Percentiles rank a stretch among this genome's conserved stretches.
These are phyloP conservation scores for Agrenia bidenticulata DNA, from an alignment of 2,888 invertebrate species.

Conservation along the genomic window DNA sequence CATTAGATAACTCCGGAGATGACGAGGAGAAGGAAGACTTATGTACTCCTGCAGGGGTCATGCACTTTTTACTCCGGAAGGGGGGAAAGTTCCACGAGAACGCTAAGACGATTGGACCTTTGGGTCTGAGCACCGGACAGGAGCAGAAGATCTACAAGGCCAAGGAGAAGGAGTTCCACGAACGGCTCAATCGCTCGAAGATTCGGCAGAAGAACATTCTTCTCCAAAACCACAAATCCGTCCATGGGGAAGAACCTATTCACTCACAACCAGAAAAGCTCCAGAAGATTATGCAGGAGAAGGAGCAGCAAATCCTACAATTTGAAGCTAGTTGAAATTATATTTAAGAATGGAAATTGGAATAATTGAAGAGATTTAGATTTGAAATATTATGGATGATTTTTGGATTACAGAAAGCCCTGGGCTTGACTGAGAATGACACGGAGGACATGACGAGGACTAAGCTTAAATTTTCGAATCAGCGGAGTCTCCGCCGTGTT, in stretches of 20 bases:
- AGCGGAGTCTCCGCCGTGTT: neutral
- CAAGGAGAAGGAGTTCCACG: neutral
- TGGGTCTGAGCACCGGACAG: neutral
- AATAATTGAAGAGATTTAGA: neutral
- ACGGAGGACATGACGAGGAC: neutral
- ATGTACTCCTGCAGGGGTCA: neutral
- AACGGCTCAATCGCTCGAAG: neutral
- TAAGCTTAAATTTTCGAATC: neutral
- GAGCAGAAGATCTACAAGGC: neutral
- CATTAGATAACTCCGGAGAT: neutral
- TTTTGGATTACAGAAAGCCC: constrained; percentile 5
- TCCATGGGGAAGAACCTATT: neutral
- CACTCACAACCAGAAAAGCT: neutral
- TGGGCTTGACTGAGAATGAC: neutral
- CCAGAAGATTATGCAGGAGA: neutral
- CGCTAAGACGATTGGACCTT: neutral
- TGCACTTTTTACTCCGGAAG: neutral
- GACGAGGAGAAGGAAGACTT: neutral
- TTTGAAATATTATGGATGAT: neutral
- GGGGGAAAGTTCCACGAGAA: neutral
- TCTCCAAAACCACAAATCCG: neutral
- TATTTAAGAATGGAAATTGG: neutral
- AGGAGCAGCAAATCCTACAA: neutral
- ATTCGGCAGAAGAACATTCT: neutral
- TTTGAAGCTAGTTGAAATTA: neutral